phyloP scores from a whole-genome alignment of 2,113 vertebrate genomes.

The Silurus asotus region DNA sequence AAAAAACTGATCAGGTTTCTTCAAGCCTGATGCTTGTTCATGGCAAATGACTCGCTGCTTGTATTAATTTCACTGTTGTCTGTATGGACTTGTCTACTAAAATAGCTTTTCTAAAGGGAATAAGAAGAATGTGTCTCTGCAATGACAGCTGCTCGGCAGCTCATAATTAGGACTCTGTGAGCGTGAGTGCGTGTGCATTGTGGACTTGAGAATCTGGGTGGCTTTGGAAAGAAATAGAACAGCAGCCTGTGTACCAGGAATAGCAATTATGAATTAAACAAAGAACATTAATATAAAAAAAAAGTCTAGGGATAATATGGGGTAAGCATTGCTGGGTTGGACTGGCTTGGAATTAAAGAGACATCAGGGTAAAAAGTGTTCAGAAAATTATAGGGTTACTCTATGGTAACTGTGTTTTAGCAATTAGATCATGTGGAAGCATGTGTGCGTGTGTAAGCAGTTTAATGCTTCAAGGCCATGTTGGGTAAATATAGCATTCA shows the following conservation, averaged over 20 bases:
- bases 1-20: not conserved
- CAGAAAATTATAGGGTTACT: conserved; percentile 30
- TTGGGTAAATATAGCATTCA: conserved; percentile 69
- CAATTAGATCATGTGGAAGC: conserved; percentile 1
- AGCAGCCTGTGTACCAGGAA: conserved; percentile 19
- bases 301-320: conserved; percentile 2
- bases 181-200: not conserved
- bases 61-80: conserved; percentile 61
- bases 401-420: conserved; percentile 15
- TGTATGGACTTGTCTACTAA: conserved; percentile 63
- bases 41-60: conserved; percentile 33
- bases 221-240: conserved; percentile 15
- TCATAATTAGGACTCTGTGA: conserved; percentile 43
- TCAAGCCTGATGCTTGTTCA: conserved; percentile 7
- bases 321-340: not conserved
- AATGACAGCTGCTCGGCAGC: conserved; percentile 47
- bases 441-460: conserved; percentile 40
- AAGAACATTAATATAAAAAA: conserved; percentile 9
- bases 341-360: conserved; percentile 10
- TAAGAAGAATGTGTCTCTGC: conserved; percentile 57
- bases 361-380: conserved; percentile 30
- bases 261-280: conserved; percentile 2
- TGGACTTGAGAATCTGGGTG: conserved; percentile 15
- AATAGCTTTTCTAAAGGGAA: conserved; percentile 62
- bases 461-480: conserved; percentile 37